Base-by-base conservation (phyloP, 2,888 invertebrate genomes). In the Aradus depressus region DNA sequence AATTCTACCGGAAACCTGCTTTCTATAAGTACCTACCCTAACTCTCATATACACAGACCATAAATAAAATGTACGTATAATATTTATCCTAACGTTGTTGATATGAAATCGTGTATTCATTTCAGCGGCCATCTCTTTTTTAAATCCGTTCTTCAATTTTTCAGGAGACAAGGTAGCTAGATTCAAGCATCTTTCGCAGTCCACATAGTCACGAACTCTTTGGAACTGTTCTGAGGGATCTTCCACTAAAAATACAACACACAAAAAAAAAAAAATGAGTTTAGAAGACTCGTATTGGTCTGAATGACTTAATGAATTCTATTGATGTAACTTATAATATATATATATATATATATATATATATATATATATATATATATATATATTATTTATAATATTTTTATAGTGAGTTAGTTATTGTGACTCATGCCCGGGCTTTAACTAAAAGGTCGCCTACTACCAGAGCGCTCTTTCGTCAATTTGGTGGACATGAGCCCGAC, bases 181-280 rank as follows among this genome's bases (percentile, higher is more conserved):
- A 10, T 72, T 69, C 61, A 74, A 70, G 64, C 91, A 87, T 62
- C 85, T 79, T 53, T 75, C 73, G 3, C 80, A 76, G 65, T 96
- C 95, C 0, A 93, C 81, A 68, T 78, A 91, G 70, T 97, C 96
- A 59, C 97, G 76, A 57, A 97, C 75, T 51, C 84, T 75, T 65
- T 88, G 86, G 64, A 96, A 97, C 50, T 84, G 80, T 56, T 84
- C 81, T 1, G 93, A 93, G 0, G 97, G 95, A 68, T 92, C 93
- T 70, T 98, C 98, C 23, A 96, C 96, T 71, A 76, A 71, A 64
- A 77, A 74, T 60, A n/a, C n/a, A n/a, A n/a, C n/a, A n/a, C n/a
- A n/a, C n/a, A n/a, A n/a, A n/a, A n/a, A n/a, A n/a, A n/a, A n/a
- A n/a, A n/a, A n/a, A n/a, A n/a, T n/a, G n/a, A n/a, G n/a, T n/a